Evolutionary conservation across 2,888 invertebrate species (phyloP), one percentile per base, ranked within the genome.

Genomic region (Melinaea marsaeus): DNA sequence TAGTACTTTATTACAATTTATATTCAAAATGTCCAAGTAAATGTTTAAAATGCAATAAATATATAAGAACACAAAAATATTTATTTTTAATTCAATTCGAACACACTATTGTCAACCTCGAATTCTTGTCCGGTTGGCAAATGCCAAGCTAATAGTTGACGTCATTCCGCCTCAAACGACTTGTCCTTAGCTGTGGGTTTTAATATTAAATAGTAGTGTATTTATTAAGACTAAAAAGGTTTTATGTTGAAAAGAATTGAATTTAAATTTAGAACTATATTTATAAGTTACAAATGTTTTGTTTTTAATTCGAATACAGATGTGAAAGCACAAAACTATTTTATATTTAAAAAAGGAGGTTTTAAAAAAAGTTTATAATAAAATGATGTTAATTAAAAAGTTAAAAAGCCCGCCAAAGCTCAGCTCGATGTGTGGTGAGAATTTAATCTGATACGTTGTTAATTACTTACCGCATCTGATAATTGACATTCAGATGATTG

Each of bases 121-220:
- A 77, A 73, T 75, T 74, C 83, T 84, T 79, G 84, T 77, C 74
- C 76, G 74, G 80, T 82, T 83, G 82, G 80, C 77, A 82, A 84
- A 84, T 81, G 79, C 79, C 79, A 72, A 73, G 79, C 79, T 79
- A 72, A 74, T 64, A 74, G 67, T 61, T 88, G 85, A 86, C 86
- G 86, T 85, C 85, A 88, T 72, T 22, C 77, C 84, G 82, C 84
- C 79, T 84, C 80, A 81, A 79, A 75, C 74, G 62, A 61, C 64
- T 69, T 70, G 68, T 64, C 66, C 71, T 67, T 72, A 66, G 62
- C 62, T 57, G 58, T 45, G 5, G 63, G 56, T 55, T 58, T 63
- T 59, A 60, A 42, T 9, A 42, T 42, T 48, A 48, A 2, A 22
- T n/a, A 13, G 13, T 48, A 13, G 6, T n/a, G 13, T n/a, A 7